Evolutionary conservation across 2,888 invertebrate species (phyloP), one percentile per base, ranked within the genome.

Genomic region (Fabriciana adippe): DNA sequence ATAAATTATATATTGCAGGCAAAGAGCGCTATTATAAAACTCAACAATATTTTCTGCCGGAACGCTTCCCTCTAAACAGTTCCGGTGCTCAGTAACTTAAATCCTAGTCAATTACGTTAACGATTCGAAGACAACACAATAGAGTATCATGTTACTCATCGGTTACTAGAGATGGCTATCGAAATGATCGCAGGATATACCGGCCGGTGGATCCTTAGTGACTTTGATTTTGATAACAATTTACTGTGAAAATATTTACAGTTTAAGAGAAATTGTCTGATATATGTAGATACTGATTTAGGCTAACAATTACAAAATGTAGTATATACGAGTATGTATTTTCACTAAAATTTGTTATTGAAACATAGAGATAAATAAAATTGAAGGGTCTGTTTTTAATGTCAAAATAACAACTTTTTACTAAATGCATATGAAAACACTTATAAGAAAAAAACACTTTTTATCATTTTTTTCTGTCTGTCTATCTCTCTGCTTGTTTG

Each of bases 101-200:
- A 79, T 82, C 83, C 77, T 78, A 81, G 81, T 87, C 87, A 88
- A 89, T 89, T 89, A 85, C 86, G 74, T 74, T 76, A 78, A 76
- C 78, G 78, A 76, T 67, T 73, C 73, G 73, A 72, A 80, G 89
- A 89, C 89, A 88, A 83, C 78, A 90, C 90, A 90, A 90, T 89
- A 81, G 86, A 31, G 80, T 77, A 80, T 90, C 88, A 81, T 73
- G 80, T 90, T 90, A 84, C 90, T 70, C 75, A 78, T 85, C 87
- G 75, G 71, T 73, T 81, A 79, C 82, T 81, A 68, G 72, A 82
- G 88, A 86, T 71, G 66, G 66, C 71, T 70, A 64, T 70, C 66
- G 59, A 60, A 57, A 64, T 68, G 64, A 68, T 68, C 64, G 45
- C 53, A n/a, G 64, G 68, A 64, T 68, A 64, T 54, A 68, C 48